Evolutionary conservation across 1,140 invertebrate species (phyloP), one percentile per base, ranked within the genome.

Genomic region (Temnothorax nylanderi): DNA sequence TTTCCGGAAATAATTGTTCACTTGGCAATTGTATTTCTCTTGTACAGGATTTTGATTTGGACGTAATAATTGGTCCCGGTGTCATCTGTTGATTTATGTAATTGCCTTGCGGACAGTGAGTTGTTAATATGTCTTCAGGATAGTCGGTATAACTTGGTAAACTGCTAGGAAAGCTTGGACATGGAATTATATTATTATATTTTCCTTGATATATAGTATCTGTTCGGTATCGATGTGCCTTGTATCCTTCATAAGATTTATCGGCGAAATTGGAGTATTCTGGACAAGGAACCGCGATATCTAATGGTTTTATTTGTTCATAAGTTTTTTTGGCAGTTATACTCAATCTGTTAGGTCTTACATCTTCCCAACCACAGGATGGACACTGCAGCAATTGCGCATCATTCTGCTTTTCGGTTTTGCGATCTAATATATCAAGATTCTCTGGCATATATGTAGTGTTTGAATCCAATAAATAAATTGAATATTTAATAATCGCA

Each of bases 281-380:
- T 51, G 69, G 69, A 18, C 7, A 18, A 64, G 7, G 32, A 54
- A 54, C 26, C 18, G 47, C 21, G 8, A 11, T 32, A 51, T 34
- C 32, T 34, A 51, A 72, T 2, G 47, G 3, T 51, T 26, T 58
- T 4, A 7, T 84, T 10, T 62, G 41, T 7, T 71, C 8, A 1
- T 32, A 13, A 60, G 26, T 10, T 41, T 62, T 62, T 6, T 21
- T 34, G 0, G 6, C 3, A n/a, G 26, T 67, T 49, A 21, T 11
- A 18, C 26, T 7, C 32, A 26, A 7, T 10, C 13, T 37, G 6
- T 85, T n/a, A 56, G 37, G 8, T 5, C 74, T 86, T 16, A 1
- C 2, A 56, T 76, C 34, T 81, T 89, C 54, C 88, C 88, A 88
- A 32, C 87, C 88, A 56, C 86, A 89, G 2, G 11, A 32, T 11